Base-by-base conservation (phyloP, 1,140 invertebrate genomes). In the Caenorhabditis briggsae region DNA sequence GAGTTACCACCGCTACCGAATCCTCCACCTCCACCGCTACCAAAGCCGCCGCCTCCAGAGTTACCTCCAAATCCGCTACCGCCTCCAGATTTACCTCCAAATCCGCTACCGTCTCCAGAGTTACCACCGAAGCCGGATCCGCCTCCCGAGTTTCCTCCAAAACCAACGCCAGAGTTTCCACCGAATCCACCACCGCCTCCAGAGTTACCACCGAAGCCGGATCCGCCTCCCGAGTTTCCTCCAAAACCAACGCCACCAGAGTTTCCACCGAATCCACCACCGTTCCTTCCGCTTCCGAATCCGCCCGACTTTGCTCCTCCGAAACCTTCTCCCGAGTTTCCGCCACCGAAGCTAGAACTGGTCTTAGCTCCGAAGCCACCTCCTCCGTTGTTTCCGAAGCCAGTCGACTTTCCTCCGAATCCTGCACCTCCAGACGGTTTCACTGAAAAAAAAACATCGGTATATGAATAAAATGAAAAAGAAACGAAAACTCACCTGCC, bases 281-380 rank as follows among this genome's bases (percentile, higher is more conserved):
- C 61, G 41, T 8, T 11, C 0, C 5, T 18, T 33, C 5, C n/a
- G 23, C 8, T 46, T 25, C 64, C 25, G 33, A 33, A 33, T 33
- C 61, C 56, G 18, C 65, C 61, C 58, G 59, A n/a, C 7, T 25
- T 18, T 33, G 5, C 85, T 5, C 55, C 33, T 33, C 74, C 74
- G 70, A 25, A 56, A 8, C 82, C 74, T 0, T 53, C 65, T 2
- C 70, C 43, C 2, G 41, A 12, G 41, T 46, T 46, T 16, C 65
- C 41, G 43, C n/a, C 58, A 65, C 84, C 59, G 25, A 56, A 82
- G 5, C 82, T 58, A 53, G 87, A 59, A 0, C 86, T 82, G 14
- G 85, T 25, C 41, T 86, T 53, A 16, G 50, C 50, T 14, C 50
- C 50, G 16, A 53, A 53, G 78, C 43, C 56, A n/a, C 56, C 56